phyloP scores from a whole-genome alignment of 2,113 vertebrate genomes.

The Paradoxurus hermaphroditus region DNA sequence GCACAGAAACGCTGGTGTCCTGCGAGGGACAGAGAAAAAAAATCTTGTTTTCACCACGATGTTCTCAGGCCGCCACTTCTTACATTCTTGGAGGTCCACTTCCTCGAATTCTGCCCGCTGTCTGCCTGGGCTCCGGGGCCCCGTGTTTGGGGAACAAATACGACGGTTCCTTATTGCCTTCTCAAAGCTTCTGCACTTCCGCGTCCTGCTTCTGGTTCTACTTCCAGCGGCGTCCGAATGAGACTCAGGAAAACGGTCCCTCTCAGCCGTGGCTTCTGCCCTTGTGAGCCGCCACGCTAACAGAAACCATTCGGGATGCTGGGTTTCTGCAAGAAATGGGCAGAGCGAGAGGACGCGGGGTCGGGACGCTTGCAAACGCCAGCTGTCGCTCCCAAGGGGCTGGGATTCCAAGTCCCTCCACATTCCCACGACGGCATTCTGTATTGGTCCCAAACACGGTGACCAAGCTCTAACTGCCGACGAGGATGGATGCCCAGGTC shows the following conservation, averaged over 20 bases:
- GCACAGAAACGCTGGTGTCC: background rate
- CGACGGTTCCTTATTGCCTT: background rate
- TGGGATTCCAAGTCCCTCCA: rapidly evolving
- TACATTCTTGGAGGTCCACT: background rate
- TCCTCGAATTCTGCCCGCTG: background rate
- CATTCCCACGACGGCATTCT: rapidly evolving
- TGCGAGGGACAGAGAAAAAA: background rate
- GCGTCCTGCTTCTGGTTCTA: background rate
- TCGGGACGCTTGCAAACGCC: rapidly evolving
- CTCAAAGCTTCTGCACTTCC: background rate
- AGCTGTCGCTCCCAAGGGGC: rapidly evolving
- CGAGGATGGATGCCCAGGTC: background rate
- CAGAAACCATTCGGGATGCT: rapidly evolving
- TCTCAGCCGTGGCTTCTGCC: background rate
- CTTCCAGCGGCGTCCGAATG: background rate
- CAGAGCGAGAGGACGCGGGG: too few species aligned
- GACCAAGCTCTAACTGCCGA: rapidly evolving
- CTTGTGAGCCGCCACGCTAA: background rate
- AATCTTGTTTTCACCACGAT: background rate
- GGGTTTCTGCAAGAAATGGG: background rate
- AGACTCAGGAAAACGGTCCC: background rate
- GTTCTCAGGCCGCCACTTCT: background rate
- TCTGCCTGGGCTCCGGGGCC: background rate
- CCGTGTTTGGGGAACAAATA: background rate
- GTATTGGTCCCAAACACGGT: rapidly evolving